Evolutionary conservation across 2,797 vertebrate genomes (phyloP), one percentile per base, ranked within the genome.

Genomic region (Tokudaia tokunoshimensis): DNA sequence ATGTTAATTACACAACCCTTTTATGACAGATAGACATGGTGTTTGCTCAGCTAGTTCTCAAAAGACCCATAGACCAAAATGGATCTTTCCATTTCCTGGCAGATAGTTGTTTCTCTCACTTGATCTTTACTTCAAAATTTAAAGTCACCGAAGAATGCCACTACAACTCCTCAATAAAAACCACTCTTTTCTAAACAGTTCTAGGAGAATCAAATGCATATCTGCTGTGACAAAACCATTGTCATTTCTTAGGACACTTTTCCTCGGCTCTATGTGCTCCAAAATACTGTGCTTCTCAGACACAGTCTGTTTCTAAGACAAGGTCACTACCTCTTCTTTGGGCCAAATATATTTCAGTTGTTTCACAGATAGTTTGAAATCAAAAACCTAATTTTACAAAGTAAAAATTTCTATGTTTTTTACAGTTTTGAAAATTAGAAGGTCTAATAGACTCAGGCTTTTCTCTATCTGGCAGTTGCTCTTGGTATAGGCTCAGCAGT

Each of bases 1-100:
- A 98, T 98, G 98, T 99, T 98, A 98, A 98, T 98, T 98, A 98
- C 95, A 98, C 95, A 97, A 94, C 90, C 97, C 96, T 94, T 98
- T 98, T 96, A 98, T 98, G 98, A 98, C 98, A 98, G 98, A 98
- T 95, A 98, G 97, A 98, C 95, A 96, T 82, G 96, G 92, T 94
- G 80, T 98, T 98, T 98, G 97, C 96, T 97, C 91, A 98, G 96
- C 95, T 98, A 31, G 98, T 98, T 98, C 98, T 97, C 94, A 89
- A 93, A 97, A 98, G 98, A 98, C 97, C 97, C 94, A 94, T 98
- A 98, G 97, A 98, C 97, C 95, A 98, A 98, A 98, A 96, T 96
- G 97, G 95, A 96, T 92, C 96, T 98, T 98, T 98, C 98, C 93
- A 97, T 98, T 98, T 97, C 88, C 87, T 93, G 61, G 84, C 57